phyloP scores from a whole-genome alignment of 2,797 vertebrate species.

The Acrocephalus scirpaceus region DNA sequence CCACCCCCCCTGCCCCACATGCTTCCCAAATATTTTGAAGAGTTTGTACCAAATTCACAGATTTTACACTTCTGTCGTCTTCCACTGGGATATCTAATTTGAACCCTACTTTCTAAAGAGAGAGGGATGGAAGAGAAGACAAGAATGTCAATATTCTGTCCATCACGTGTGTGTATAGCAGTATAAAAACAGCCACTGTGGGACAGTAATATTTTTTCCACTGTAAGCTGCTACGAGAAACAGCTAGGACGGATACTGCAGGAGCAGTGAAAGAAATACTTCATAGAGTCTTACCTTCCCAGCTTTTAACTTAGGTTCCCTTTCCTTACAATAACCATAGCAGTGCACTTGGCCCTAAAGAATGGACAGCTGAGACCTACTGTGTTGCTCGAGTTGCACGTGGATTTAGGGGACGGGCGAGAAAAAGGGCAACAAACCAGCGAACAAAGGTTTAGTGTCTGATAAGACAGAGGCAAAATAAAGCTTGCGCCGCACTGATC shows the following conservation, averaged over 20 bases:
- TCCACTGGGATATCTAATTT: neutral
- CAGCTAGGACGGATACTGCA: neutral
- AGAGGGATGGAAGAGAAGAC: neutral
- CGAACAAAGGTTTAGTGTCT: neutral
- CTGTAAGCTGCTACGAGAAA: neutral
- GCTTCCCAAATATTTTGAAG: neutral
- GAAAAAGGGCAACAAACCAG: neutral
- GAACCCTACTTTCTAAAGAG: neutral
- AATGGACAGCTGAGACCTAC: neutral
- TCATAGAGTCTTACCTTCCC: neutral
- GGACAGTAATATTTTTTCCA: neutral
- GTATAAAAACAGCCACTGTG: neutral
- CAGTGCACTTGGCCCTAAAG: neutral
- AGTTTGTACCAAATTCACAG: neutral
- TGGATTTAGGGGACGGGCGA: neutral
- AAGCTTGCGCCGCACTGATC: neutral
- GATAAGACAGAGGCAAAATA: neutral
- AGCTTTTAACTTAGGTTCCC: neutral
- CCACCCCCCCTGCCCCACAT: too few species aligned
- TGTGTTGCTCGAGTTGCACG: neutral
- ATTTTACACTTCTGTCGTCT: neutral
- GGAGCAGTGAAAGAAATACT: neutral
- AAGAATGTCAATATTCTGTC: constrained; percentile 1
- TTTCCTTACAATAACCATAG: neutral
- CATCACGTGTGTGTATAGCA: neutral